Evolutionary conservation across 2,797 vertebrate genomes (phyloP).

Genomic region (Tokudaia muenninki): DNA sequence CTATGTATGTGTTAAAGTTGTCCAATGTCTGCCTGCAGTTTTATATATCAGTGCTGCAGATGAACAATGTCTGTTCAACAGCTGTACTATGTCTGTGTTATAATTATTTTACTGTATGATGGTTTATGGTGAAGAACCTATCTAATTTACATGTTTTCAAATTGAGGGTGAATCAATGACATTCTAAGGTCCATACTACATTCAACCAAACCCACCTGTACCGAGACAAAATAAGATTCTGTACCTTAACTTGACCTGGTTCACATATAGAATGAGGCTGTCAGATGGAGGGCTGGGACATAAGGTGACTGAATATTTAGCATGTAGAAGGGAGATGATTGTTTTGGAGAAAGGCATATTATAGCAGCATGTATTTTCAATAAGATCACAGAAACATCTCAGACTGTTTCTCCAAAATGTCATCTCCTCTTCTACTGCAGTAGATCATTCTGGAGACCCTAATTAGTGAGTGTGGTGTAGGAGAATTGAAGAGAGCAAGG

Average conservation of each 20-base stretch:
- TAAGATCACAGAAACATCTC: not conserved
- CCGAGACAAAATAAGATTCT: not conserved
- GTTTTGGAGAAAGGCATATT: not conserved
- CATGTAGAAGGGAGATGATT: not conserved
- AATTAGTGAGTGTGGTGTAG: not conserved
- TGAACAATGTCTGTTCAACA: not conserved
- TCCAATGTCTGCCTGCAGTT: not conserved
- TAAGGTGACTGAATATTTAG: not conserved
- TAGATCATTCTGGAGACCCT: not conserved
- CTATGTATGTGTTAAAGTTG: not conserved
- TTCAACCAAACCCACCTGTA: not conserved
- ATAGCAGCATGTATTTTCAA: not conserved
- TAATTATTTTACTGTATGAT: accelerated
- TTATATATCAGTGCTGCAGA: not conserved
- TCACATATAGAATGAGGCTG: not conserved
- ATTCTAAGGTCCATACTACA: not conserved
- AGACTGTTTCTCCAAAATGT: not conserved
- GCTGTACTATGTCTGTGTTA: not conserved
- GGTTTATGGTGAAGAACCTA: not conserved
- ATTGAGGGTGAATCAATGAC: not conserved
- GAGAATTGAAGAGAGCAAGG: not conserved
- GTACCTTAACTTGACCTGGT: not conserved
- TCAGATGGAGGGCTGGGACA: too few relatives aligned
- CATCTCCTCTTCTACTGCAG: not conserved
- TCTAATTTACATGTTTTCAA: not conserved